phyloP scores from a whole-genome alignment of 1,140 invertebrate genomes.

The Plectrocnemia conspersa region DNA sequence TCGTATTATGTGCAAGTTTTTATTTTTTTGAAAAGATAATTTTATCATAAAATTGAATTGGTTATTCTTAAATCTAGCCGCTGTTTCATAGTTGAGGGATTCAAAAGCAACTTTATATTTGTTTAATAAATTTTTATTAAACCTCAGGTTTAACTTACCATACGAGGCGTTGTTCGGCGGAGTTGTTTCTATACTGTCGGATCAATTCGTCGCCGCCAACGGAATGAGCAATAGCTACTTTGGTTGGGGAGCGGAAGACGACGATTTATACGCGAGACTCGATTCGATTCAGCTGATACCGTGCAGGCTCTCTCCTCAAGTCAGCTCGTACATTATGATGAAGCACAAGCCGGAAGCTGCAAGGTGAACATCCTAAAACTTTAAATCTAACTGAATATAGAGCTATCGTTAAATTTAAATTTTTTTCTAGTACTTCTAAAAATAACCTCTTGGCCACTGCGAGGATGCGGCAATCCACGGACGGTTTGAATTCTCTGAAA shows the following conservation, averaged over 20 bases:
- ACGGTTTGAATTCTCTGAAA: constrained; percentile 67
- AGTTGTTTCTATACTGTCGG: constrained; percentile 64
- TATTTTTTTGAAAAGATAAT: too few species aligned
- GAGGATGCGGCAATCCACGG: constrained; percentile 53
- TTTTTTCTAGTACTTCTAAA: constrained; percentile 24
- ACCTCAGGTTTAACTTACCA: constrained; percentile 67
- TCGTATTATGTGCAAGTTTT: too few species aligned
- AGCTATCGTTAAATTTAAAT: constrained; percentile 6
- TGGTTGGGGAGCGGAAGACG: constrained; percentile 87
- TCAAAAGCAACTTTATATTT: too few species aligned
- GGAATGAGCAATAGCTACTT: constrained; percentile 90
- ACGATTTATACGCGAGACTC: constrained; percentile 74
- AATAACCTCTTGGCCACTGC: constrained; percentile 46
- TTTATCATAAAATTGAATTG: too few species aligned
- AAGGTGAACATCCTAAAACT: constrained; percentile 34
- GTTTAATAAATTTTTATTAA: too few species aligned
- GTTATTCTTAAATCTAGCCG: too few species aligned
- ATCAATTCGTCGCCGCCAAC: constrained; percentile 75
- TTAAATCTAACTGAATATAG: constrained; percentile 8
- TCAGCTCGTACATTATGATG: constrained; percentile 75
- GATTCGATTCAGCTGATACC: constrained; percentile 52
- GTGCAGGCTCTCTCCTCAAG: constrained; percentile 64
- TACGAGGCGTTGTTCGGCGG: constrained; percentile 72
- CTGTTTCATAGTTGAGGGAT: too few species aligned
- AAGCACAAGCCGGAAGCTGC: constrained; percentile 62